These are phyloP conservation scores for Cephalotes varians DNA, from an alignment of 2,888 invertebrate genomes.

Conservation along the genomic window DNA sequence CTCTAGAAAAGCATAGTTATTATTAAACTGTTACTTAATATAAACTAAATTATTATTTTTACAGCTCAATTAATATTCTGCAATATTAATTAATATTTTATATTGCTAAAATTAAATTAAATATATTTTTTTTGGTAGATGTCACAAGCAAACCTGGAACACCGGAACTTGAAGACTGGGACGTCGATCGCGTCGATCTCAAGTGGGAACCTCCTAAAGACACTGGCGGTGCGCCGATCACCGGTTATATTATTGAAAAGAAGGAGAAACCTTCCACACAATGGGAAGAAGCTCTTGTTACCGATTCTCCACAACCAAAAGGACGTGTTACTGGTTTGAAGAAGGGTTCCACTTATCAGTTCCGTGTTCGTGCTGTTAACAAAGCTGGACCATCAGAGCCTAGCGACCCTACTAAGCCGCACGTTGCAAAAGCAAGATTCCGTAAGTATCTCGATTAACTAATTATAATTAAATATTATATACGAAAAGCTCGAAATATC, in stretches of 20 bases:
- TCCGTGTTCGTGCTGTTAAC: constrained; percentile 97
- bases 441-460: constrained; percentile 87
- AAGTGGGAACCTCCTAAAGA: constrained; percentile 93
- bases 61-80: neutral
- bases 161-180: constrained; percentile 95
- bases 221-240: constrained; percentile 93
- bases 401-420: constrained; percentile 95
- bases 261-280: constrained; percentile 92
- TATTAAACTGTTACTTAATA: neutral
- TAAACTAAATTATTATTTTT: constrained; percentile 4
- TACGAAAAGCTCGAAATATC: neutral
- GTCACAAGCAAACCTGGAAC: constrained; percentile 94
- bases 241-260: constrained; percentile 95
- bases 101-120: neutral
- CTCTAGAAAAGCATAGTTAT: neutral
- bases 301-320: constrained; percentile 91
- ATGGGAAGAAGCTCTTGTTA: constrained; percentile 92
- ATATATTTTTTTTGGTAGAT: constrained; percentile 86
- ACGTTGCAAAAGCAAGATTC: constrained; percentile 94
- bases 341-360: constrained; percentile 97
- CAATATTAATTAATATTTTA: neutral
- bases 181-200: constrained; percentile 94
- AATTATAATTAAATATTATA: constrained; percentile 2
- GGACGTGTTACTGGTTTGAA: constrained; percentile 94
- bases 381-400: constrained; percentile 98